These are phyloP conservation scores for Eupeodes corollae DNA, from an alignment of 1,140 invertebrate genomes.

Conservation along the genomic window DNA sequence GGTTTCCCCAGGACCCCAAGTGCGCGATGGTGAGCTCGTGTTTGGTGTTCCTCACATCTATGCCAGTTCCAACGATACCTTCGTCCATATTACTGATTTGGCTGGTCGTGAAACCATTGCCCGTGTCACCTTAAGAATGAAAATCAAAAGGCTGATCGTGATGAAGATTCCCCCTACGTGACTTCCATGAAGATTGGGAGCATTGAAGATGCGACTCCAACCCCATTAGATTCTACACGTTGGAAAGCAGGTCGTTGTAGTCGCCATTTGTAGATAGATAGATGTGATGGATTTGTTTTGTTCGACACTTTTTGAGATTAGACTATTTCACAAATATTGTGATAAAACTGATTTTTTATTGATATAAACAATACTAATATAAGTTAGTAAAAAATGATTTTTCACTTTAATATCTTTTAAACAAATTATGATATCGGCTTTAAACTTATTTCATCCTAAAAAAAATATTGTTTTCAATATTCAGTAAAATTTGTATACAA, in stretches of 20 bases:
- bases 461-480: too few species aligned
- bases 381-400: too few species aligned
- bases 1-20: constrained; percentile 92
- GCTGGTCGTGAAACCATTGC: constrained; percentile 98
- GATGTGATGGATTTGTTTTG: too few species aligned
- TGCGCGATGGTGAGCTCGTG: constrained; percentile 91
- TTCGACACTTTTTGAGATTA: too few species aligned
- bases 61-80: constrained; percentile 99
- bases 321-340: too few species aligned
- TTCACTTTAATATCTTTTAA: too few species aligned
- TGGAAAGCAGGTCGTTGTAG: constrained; percentile 99
- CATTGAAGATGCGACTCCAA: constrained; percentile 98
- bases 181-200: constrained; percentile 99
- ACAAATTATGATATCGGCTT: too few species aligned
- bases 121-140: constrained; percentile 98
- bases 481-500: too few species aligned
- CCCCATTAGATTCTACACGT: constrained; percentile 96
- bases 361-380: too few species aligned
- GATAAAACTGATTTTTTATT: too few species aligned
- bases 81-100: constrained; percentile 98
- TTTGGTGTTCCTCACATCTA: constrained; percentile 99
- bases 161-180: constrained; percentile 98
- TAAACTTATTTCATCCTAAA: too few species aligned
- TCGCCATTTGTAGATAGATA: constrained; percentile 74
- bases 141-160: constrained; percentile 99